Percentiles rank a stretch among this genome's conserved stretches.
phyloP scores from a whole-genome alignment of 2,888 invertebrate species.

The Nomada flava region DNA sequence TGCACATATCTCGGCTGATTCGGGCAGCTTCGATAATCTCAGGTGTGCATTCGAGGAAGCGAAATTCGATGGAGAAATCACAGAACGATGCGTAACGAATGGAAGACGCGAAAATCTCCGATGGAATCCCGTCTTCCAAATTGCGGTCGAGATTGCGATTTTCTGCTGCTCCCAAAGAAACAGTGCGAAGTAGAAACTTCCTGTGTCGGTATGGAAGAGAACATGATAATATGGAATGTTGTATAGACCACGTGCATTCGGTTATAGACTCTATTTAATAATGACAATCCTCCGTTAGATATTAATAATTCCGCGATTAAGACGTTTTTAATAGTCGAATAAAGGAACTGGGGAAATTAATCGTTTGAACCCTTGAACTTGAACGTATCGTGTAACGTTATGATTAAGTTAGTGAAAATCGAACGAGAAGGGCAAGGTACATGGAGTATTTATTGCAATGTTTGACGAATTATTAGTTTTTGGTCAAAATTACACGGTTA shows the following conservation, averaged over 20 bases:
- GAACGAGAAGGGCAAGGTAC: neutral
- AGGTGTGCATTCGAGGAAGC: neutral
- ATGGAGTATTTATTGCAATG: slow-evolving; percentile 19
- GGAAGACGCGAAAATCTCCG: neutral
- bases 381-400: neutral
- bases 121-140: slow-evolving; percentile 20
- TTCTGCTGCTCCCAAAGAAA: neutral
- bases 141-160: neutral
- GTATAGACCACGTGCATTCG: neutral
- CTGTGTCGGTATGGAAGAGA: slow-evolving; percentile 10
- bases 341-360: neutral
- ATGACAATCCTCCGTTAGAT: slow-evolving; percentile 14
- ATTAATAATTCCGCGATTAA: neutral
- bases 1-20: slow-evolving; percentile 22
- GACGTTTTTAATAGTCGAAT: neutral
- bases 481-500: slow-evolving; percentile 3
- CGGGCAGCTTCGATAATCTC: slow-evolving; percentile 4
- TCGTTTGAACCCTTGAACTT: neutral
- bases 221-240: slow-evolving; percentile 44
- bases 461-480: slow-evolving; percentile 20
- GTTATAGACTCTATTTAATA: neutral
- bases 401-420: slow-evolving; percentile 12
- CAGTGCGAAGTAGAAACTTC: neutral
- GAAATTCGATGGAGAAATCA: neutral
- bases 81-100: neutral